Conservation (phyloP, 2,797 vertebrate species). For the Pseudochaenichthys georgianus region DNA sequence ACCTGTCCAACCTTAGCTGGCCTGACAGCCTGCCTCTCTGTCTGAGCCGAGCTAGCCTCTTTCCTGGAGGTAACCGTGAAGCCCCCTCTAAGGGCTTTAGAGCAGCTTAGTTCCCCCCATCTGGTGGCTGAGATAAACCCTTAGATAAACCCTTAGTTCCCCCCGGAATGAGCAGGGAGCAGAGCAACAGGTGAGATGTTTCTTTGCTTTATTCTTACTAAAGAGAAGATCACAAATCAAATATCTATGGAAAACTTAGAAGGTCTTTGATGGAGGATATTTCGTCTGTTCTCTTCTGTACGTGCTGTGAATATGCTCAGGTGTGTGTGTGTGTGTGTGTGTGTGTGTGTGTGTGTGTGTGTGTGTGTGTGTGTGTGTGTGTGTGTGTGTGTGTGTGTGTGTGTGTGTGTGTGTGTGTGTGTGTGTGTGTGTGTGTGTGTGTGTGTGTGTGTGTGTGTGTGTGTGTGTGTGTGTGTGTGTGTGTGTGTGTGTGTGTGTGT, state of each 20-base stretch:
- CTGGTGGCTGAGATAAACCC: conserved; percentile 55
- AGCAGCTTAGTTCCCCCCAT: conserved; percentile 57
- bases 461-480: not conserved
- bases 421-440: conserved; percentile 2
- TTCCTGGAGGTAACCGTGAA: conserved; percentile 28
- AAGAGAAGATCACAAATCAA: not conserved
- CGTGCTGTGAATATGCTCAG: not conserved
- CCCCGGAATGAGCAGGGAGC: conserved; percentile 3
- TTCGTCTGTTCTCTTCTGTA: not conserved
- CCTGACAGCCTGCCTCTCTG: conserved; percentile 33
- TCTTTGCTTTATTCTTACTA: conserved; percentile 5
- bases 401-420: not conserved
- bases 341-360: too few relatives aligned
- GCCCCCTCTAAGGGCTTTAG: conserved; percentile 60
- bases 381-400: not conserved
- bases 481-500: not conserved
- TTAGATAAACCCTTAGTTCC: conserved; percentile 47
- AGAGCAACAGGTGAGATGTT: conserved; percentile 65
- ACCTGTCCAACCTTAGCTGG: conserved; percentile 23
- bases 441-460: conserved; percentile 1
- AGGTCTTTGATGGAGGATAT: not conserved
- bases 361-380: not conserved
- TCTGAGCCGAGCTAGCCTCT: conserved; percentile 23
- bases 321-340: not conserved
- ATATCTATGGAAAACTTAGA: not conserved